Conservation (phyloP, 2,797 vertebrate genomes). For the Vespertilio murinus region DNA sequence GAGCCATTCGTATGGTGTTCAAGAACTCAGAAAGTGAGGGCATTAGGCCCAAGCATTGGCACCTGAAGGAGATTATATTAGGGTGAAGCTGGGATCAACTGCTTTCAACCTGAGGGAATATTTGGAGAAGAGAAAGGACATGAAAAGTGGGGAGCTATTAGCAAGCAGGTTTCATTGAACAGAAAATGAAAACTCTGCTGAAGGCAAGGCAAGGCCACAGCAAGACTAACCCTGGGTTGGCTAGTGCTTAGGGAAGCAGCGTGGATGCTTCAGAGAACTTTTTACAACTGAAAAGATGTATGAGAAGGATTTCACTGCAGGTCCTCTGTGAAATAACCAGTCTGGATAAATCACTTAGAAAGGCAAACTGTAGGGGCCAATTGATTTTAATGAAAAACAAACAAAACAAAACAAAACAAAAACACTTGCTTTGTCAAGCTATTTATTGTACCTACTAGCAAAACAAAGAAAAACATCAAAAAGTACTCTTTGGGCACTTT, state of each 20-base stretch:
- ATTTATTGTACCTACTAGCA: not conserved
- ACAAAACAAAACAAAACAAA: not conserved
- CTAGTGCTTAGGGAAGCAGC: not conserved
- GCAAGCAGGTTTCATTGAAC: not conserved
- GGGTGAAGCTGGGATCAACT: not conserved
- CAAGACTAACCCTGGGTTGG: not conserved
- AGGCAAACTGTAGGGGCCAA: not conserved
- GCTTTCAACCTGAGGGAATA: not conserved
- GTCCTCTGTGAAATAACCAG: not conserved
- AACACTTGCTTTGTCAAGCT: conserved; percentile 11
- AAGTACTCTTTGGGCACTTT: not conserved
- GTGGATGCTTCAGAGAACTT: not conserved
- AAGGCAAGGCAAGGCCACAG: not conserved
- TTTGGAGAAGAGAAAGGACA: not conserved
- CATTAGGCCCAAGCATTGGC: not conserved
- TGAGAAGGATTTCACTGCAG: not conserved
- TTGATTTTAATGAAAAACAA: not conserved
- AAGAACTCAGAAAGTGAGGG: not conserved
- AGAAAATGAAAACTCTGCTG: not conserved
- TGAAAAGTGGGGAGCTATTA: not conserved
- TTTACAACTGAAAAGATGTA: not conserved
- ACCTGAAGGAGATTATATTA: not conserved
- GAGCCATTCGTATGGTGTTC: not conserved
- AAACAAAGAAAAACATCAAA: conserved; percentile 4
- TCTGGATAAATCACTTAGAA: not conserved